Evolutionary conservation across 1,140 invertebrate genomes (phyloP), one percentile per base, ranked within the genome.

Genomic region (Schlechtendalia chinensis): DNA sequence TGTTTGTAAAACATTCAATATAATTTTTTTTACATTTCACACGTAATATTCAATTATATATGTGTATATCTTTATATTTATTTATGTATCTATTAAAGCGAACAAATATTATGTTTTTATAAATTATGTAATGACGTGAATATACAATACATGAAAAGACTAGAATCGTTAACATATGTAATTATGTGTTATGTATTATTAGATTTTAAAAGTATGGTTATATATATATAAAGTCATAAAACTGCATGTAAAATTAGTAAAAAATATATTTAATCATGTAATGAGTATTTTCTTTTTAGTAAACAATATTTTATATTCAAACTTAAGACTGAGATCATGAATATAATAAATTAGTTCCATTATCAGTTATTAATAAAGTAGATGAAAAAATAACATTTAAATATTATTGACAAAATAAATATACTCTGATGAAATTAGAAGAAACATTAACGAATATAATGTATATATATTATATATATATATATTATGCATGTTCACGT

Each of bases 371-470:
- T 29, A 54, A 72, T 29, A 72, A 54, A 29, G 50, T 29, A 53
- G 45, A 29, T 71, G 45, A 53, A 71, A 72, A 72, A 54, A 72
- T 72, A 72, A 72, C 45, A 72, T 72, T 72, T 54, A 72, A 72
- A 39, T 72, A 72, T 72, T 54, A 72, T 54, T 29, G 69, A 72
- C 50, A 72, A 72, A 72, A 72, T 72, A 72, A 54, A 72, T 72
- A 72, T 72, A 71, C 67, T 71, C 45, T 71, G 45, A 24, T 19
- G 53, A 71, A 71, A 19, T 19, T 53, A 47, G 45, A 71, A 71
- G 27, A 71, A 71, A 71, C 45, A 53, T 53, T 71, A 4, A 71
- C 53, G 17, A 53, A n/a, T 71, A 71, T 71, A 53, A 50, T 19
- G 16, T 67, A 47, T 45, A 45, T 27, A 3, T 59, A 32, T 1